Evolutionary conservation across 2,888 invertebrate genomes (phyloP), one percentile per base, ranked within the genome.

Genomic region (Ochropleura leucogaster): DNA sequence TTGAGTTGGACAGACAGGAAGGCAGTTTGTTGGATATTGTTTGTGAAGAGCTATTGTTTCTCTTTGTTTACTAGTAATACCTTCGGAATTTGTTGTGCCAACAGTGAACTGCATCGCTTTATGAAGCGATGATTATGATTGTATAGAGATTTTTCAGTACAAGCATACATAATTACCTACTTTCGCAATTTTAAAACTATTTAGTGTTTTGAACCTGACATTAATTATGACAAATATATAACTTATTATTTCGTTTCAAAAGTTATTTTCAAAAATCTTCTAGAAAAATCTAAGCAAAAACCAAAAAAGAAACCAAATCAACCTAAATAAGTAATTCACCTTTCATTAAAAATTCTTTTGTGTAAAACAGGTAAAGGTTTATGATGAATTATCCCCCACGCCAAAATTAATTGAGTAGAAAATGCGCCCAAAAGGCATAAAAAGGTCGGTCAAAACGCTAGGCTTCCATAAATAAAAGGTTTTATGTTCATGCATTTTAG

Each of bases 371-470:
- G 42, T 68, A 55, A 30, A 64, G 18, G 44, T 57, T 68, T 68
- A n/a, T 64, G 40, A 80, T 82, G 46, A 77, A 80, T 82, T 46
- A 69, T 64, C 59, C 55, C 63, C 49, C 59, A 57, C 46, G 47
- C 66, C 63, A 47, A 68, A 81, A 67, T 83, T 83, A 73, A 78
- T 83, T 78, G 68, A 78, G 73, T 69, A 69, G 83, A 78, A 83
- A 83, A 82, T 76, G n/a, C 51, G 77, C 46, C 62, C 6, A 60
- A 70, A 79, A 49, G 57, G 82, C 53, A 67, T 76, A 70, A 80
- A 80, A 82, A 64, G 73, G 69, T 55, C 69, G 64, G 59, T 59
- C 60, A 53, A 57, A 63, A 67, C n/a, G 73, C 63, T 63, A 82
- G 55, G 40, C 14, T 20, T 51, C 57, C 49, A 65, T 79, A 60